Evolutionary conservation across 2,797 vertebrate genomes (phyloP), one percentile per base, ranked within the genome.

Genomic region (Odontamblyopus rebecca): DNA sequence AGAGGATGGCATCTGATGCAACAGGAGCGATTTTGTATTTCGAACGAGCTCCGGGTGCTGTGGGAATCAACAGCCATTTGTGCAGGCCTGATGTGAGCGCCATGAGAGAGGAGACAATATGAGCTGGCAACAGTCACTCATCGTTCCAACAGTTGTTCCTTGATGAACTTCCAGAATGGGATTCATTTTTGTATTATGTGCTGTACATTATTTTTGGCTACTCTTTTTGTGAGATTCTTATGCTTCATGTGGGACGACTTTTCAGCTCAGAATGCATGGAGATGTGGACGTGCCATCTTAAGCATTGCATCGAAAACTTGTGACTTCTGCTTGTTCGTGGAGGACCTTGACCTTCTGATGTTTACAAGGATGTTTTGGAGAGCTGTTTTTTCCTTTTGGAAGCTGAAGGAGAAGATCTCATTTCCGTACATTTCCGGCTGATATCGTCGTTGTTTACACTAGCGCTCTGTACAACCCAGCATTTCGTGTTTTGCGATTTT

Each of bases 381-480:
- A 67, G 78, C 64, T 66, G 69, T 78, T 67, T 70, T 65, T 19
- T 72, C 73, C 75, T 71, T 62, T 81, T 54, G 53, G 53, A 35
- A 19, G 70, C 71, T 73, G 59, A 71, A 67, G 53, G 71, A 71
- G 74, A 61, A 41, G 66, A 73, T 72, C 32, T 75, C 57, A 69
- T 69, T 74, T 82, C 66, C 65, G 70, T 79, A 64, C 35, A 41
- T 41, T 63, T 72, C 68, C 71, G 60, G 73, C 78, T 72, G 77
- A 75, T 80, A 83, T 81, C 48, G 70, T 88, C 7, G 74, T 80
- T 81, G 80, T 82, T 86, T 88, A 88, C 85, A 81, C 79, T 82
- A 54, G 65, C 81, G 82, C 82, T 85, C 66, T 87, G 83, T 85
- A 84, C 85, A 76, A 82, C 79, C 81, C 84, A 82, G 75, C 83